A percentile compares a stretch with the other conserved stretches of the same genome.
Evolutionary conservation across 2,888 invertebrate genomes (phyloP).

Genomic region (Morpho helenor): DNA sequence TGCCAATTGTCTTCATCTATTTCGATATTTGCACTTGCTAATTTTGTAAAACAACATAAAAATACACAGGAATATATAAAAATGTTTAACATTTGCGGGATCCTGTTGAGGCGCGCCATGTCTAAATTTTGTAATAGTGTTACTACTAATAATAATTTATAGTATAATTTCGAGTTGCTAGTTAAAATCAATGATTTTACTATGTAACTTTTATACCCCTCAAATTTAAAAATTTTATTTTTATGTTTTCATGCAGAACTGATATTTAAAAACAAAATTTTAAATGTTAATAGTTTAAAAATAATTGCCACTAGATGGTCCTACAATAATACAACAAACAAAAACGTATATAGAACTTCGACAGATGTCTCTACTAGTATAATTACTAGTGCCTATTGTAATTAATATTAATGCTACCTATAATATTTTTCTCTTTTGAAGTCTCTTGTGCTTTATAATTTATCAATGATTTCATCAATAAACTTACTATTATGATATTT

Average conservation of each 20-base stretch:
- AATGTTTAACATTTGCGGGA: constrained; percentile 57
- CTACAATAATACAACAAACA: neutral
- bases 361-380: neutral
- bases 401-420: no score
- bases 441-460: no score
- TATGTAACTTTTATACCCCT: no score
- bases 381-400: no score
- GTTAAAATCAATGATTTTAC: no score
- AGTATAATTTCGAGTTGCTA: no score
- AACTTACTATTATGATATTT: no score
- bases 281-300: neutral
- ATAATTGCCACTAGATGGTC: neutral
- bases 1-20: constrained; percentile 96
- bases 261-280: no score
- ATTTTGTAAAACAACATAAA: constrained; percentile 58
- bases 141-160: neutral
- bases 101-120: constrained; percentile 66
- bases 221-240: no score
- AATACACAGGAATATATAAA: constrained; percentile 60
- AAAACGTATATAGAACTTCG: neutral
- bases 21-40: constrained; percentile 75
- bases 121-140: constrained; percentile 38
- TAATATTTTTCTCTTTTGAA: no score
- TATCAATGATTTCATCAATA: no score
- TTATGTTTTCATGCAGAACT: no score